Percentiles rank a stretch among this genome's conserved stretches.
Evolutionary conservation across 2,113 vertebrate species (phyloP).

Genomic region (Azemiops feae): DNA sequence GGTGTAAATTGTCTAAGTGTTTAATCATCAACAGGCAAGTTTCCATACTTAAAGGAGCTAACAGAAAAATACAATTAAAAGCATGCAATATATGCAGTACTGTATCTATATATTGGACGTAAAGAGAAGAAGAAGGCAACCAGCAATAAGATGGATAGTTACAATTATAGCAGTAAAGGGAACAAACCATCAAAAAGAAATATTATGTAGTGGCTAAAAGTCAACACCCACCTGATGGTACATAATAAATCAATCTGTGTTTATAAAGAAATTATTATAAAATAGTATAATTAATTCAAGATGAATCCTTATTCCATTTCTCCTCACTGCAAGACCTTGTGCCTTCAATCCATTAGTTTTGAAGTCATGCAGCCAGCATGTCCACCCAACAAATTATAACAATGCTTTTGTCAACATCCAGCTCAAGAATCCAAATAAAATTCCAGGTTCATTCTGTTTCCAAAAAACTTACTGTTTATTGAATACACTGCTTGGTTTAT

Average conservation of each 20-base stretch:
- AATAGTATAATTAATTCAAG: neutral
- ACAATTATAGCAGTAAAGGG: neutral
- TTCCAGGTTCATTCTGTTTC: too few relatives aligned
- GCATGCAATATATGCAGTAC: neutral
- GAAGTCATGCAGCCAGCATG: neutral
- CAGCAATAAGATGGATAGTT: neutral
- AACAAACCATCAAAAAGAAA: neutral
- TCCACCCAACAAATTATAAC: neutral
- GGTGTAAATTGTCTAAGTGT: neutral
- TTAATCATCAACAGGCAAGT: neutral
- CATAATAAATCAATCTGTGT: neutral
- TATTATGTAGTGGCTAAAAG: neutral
- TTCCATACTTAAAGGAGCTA: neutral
- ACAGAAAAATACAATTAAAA: neutral
- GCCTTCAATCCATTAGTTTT: neutral
- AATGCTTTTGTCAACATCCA: too few relatives aligned
- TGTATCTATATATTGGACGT: neutral
- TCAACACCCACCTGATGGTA: neutral
- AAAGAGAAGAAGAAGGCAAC: neutral
- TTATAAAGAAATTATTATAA: neutral
- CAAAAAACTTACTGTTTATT: too few relatives aligned
- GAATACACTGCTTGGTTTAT: too few relatives aligned
- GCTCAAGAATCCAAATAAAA: too few relatives aligned
- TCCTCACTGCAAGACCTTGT: neutral
- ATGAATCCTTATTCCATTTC: neutral